Base-by-base conservation (phyloP, 2,888 invertebrate genomes). In the Criorhina ranunculi region DNA sequence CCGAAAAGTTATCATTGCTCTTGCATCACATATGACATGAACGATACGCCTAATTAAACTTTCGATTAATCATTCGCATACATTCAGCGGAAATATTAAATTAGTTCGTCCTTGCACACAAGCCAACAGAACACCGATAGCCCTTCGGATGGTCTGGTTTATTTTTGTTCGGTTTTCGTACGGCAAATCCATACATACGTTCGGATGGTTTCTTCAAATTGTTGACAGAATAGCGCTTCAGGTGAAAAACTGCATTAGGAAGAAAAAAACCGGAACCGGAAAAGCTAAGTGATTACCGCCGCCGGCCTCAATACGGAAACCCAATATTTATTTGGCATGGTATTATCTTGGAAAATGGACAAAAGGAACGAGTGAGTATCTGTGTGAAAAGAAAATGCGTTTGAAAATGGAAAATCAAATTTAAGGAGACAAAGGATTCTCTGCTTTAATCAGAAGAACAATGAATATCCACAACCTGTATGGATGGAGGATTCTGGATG, bases 21-120 rank as follows among this genome's bases (percentile, higher is more conserved):
- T 77, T 77, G 66, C 82, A 77, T 77, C 82, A 60, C 70, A 72
- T 82, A 82, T 77, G 72, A 82, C 72, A 72, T 82, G 82, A 72
- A 67, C 59, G 82, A 85, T 86, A 86, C 51, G 86, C 80, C 81
- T 86, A 86, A 86, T 86, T 86, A 86, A 86, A 86, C 85, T 86
- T 85, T 86, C 86, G 81, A 86, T 86, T 86, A 86, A 86, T 86
- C 86, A 86, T 86, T 75, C 81, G 77, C 44, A 85, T 85, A 78
- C 80, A n/a, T 73, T 69, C 80, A 81, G 85, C 70, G 85, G n/a
- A 77, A 77, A 77, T 67, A 77, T 82, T 66, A 72, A 77, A 72
- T 77, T 77, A 66, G 77, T 62, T 29, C 12, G 15, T n/a, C n/a
- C n/a, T n/a, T n/a, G n/a, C 31, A 53, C 5, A 44, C 24, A 29